Evolutionary conservation across 2,888 invertebrate genomes (phyloP).

Genomic region (Tetheella fluctuosa): DNA sequence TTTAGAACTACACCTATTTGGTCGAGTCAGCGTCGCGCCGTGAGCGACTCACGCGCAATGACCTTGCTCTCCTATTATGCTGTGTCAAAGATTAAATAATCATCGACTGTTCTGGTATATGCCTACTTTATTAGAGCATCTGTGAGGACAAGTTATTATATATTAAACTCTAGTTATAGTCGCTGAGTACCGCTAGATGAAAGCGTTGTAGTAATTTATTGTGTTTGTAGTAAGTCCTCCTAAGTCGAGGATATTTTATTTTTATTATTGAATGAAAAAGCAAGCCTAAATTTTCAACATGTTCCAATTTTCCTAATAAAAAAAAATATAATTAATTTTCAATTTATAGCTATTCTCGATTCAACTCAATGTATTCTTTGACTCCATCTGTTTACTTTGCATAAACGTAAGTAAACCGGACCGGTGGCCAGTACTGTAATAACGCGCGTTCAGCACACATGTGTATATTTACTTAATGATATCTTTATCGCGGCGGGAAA

Average conservation of each 20-base stretch:
- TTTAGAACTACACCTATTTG: conserved; percentile 35
- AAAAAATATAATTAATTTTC: not conserved
- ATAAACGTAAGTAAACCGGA: conserved; percentile 36
- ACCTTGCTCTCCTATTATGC: conserved; percentile 73
- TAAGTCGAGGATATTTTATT: too few relatives aligned
- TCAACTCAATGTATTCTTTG: conserved; percentile 46
- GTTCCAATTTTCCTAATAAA: too few relatives aligned
- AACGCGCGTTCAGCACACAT: conserved; percentile 36
- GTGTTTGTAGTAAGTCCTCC: too few relatives aligned
- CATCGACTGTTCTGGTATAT: conserved; percentile 15
- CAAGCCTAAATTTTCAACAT: too few relatives aligned
- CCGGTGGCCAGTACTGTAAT: conserved; percentile 52
- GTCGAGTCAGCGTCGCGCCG: conserved; percentile 38
- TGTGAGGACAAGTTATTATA: conserved; percentile 18
- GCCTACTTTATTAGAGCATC: conserved; percentile 21
- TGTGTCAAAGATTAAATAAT: conserved; percentile 47
- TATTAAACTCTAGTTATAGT: not conserved
- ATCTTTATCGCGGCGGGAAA: conserved; percentile 50
- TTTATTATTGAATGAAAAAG: too few relatives aligned
- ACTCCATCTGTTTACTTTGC: conserved; percentile 56
- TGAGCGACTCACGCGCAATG: conserved; percentile 37
- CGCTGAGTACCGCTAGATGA: too few relatives aligned
- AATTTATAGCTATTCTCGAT: conserved; percentile 15
- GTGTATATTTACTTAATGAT: conserved; percentile 41
- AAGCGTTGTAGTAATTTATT: too few relatives aligned